Percentiles rank a stretch among this genome's conserved stretches.
Conservation (phyloP, 2,888 invertebrate genomes). For the Dilophus febrilis region DNA sequence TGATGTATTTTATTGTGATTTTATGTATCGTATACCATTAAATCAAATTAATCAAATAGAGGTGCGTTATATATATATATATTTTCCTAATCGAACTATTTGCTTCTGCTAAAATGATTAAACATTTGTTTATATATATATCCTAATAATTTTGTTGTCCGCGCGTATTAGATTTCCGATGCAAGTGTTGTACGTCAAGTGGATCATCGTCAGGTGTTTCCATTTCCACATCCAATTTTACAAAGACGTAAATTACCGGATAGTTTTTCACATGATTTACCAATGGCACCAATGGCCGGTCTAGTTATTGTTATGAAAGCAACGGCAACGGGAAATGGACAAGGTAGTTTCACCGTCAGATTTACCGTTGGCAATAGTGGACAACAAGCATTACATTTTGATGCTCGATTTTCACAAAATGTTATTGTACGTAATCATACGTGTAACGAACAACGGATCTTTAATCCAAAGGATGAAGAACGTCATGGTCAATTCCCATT, state of each 20-base stretch:
- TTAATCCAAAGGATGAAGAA: neutral
- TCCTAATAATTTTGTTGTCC: too few species aligned
- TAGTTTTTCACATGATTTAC: conserved; percentile 4
- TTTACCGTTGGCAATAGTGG: conserved; percentile 4
- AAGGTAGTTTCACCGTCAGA: conserved; percentile 4
- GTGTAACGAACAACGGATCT: neutral
- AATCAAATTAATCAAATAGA: too few species aligned
- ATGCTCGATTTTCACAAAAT: conserved; percentile 3
- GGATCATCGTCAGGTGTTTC: conserved; percentile 4
- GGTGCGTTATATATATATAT: too few species aligned
- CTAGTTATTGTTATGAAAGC: conserved; percentile 3
- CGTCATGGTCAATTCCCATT: conserved; percentile 4
- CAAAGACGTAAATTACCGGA: conserved; percentile 1
- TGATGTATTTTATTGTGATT: too few species aligned
- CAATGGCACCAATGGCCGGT: conserved; percentile 1
- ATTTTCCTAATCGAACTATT: too few species aligned
- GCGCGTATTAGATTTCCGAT: too few species aligned
- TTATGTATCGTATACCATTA: too few species aligned
- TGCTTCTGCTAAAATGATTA: too few species aligned
- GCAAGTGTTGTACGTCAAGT: neutral
- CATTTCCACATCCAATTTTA: conserved; percentile 3
- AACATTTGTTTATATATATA: too few species aligned
- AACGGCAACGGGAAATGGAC: conserved; percentile 3
- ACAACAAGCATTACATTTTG: conserved; percentile 4
- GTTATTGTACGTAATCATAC: conserved; percentile 1